Percentiles rank a stretch among this genome's conserved stretches.
Evolutionary conservation across 2,113 vertebrate genomes (phyloP).

Genomic region (Hypocryptadius cinnamomeus): DNA sequence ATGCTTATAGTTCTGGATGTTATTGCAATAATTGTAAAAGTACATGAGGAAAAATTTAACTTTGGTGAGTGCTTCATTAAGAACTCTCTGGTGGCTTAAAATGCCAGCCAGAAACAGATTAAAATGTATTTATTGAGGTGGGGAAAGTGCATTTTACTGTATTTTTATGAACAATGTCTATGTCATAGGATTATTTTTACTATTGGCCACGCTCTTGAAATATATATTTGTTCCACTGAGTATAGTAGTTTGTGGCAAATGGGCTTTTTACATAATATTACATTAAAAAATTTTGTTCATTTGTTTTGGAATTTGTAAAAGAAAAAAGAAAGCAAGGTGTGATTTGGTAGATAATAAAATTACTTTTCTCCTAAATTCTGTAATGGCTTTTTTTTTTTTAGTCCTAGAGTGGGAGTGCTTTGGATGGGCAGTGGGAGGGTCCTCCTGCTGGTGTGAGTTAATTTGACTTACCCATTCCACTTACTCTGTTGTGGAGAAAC

Average conservation of each 20-base stretch:
- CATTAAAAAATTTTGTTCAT: background rate
- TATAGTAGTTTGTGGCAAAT: conserved; percentile 2
- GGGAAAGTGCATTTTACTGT: conserved; percentile 79
- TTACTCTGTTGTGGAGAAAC: background rate
- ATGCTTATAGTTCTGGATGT: conserved; percentile 6
- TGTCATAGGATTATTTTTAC: conserved; percentile 60
- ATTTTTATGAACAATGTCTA: conserved; percentile 67
- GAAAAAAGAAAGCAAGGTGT: background rate
- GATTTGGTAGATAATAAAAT: conserved; percentile 54
- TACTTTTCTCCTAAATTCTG: background rate
- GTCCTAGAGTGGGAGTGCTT: background rate
- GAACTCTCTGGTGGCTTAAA: conserved; percentile 42
- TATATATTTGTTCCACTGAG: conserved; percentile 28
- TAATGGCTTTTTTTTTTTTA: background rate
- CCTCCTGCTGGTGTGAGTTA: background rate
- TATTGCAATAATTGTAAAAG: conserved; percentile 44
- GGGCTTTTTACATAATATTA: background rate
- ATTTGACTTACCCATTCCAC: background rate
- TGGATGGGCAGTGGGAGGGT: background rate
- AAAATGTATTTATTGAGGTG: conserved; percentile 76
- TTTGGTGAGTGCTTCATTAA: conserved; percentile 41
- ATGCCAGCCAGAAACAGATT: conserved; percentile 55
- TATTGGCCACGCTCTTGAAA: background rate
- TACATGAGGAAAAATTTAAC: background rate
- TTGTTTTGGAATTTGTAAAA: conserved; percentile 17